A percentile compares a stretch with the other conserved stretches of the same genome.
These are phyloP conservation scores for Nymphicus hollandicus DNA, from an alignment of 2,113 vertebrate genomes.

Conservation along the genomic window DNA sequence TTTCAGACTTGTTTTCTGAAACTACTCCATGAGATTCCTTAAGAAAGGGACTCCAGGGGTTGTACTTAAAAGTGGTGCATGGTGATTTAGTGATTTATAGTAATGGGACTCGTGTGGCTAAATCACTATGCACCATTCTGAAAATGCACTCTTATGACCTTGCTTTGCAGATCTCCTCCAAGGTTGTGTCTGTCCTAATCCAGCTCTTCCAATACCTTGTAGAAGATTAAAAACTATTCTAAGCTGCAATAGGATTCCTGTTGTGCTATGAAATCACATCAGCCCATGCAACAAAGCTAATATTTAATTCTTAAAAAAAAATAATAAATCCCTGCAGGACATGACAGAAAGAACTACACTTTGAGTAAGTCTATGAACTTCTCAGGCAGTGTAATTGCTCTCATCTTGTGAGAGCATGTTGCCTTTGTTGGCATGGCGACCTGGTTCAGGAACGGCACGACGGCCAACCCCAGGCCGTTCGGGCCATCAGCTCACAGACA, in stretches of 20 bases:
- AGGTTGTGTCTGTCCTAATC: neutral
- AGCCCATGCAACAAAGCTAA: neutral
- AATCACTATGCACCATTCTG: neutral
- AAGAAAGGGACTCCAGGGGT: neutral
- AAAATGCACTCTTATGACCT: neutral
- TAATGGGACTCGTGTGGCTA: neutral
- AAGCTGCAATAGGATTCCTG: neutral
- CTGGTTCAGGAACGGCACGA: no score
- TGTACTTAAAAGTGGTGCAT: constrained; percentile 1
- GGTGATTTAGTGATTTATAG: constrained; percentile 33
- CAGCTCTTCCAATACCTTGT: neutral
- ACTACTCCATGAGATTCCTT: neutral
- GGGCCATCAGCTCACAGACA: no score
- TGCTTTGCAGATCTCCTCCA: neutral
- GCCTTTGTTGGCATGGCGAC: no score
- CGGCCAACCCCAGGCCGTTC: no score
- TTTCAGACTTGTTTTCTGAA: neutral
- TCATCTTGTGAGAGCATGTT: neutral
- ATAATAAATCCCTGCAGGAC: neutral
- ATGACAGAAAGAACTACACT: neutral
- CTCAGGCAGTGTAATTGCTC: neutral
- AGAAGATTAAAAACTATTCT: constrained; percentile 13
- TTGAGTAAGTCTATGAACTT: neutral
- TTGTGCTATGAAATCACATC: constrained; percentile 26
- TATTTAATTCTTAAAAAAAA: constrained; percentile 1